These are phyloP conservation scores for Paradoxurus hermaphroditus DNA, from an alignment of 2,113 vertebrate species.

Conservation along the genomic window DNA sequence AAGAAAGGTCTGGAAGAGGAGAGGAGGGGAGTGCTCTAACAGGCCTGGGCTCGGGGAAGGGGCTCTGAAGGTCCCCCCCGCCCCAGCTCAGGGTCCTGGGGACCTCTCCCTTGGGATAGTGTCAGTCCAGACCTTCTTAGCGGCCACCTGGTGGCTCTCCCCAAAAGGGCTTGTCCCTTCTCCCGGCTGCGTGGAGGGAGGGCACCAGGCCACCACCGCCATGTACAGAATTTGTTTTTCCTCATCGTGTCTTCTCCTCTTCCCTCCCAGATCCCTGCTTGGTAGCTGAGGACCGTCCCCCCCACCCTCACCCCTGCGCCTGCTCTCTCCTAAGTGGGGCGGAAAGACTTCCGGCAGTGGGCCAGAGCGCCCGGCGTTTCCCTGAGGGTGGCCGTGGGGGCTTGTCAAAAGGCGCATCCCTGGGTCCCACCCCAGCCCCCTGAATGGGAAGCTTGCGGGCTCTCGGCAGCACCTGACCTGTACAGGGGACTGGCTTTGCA, in stretches of 20 bases:
- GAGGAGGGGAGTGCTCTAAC: not conserved
- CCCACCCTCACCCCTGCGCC: not conserved
- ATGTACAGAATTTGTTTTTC: not conserved
- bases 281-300: not conserved
- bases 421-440: not conserved
- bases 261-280: not conserved
- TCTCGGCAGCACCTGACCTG: rapidly evolving
- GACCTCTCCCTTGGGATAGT: not conserved
- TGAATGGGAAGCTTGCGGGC: rapidly evolving
- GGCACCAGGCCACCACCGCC: rapidly evolving
- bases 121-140: not conserved
- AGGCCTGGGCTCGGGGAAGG: not conserved
- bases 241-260: not conserved
- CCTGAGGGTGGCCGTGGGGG: not conserved
- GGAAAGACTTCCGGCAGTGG: not conserved
- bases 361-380: not conserved
- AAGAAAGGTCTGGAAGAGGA: not conserved
- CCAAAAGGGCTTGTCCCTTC: not conserved
- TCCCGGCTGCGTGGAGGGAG: not conserved
- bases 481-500: not conserved
- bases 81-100: not conserved
- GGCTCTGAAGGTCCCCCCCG: not conserved
- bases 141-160: not conserved
- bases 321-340: not conserved
- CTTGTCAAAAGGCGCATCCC: rapidly evolving